Base-by-base conservation (phyloP, 2,797 vertebrate species). In the Erithacus rubecula region DNA sequence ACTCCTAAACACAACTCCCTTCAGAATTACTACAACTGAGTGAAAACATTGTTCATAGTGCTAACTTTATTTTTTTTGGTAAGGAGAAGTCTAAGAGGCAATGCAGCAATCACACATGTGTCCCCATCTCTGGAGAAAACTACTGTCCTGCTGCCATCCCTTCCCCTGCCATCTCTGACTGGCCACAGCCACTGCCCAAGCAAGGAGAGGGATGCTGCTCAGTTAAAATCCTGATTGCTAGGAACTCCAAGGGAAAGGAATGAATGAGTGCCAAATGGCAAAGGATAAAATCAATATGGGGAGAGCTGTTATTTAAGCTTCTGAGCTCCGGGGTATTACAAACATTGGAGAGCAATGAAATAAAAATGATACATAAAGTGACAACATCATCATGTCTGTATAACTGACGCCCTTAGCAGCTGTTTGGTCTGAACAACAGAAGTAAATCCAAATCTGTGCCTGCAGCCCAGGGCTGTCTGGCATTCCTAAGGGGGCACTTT, bases 301-400 rank as follows among this genome's bases (percentile, higher is more conserved):
- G 58, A 90, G 84, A 96, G 84, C 83, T 89, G 84, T 90, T 91
- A 96, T 91, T 94, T 83, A 72, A 92, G 93, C 90, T 60, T 70
- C 92, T 88, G 88, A 90, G 51, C 94, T 93, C 96, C 58, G 11
- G 72, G 93, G 92, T 62, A 92, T 85, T 91, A 30, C 69, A 91
- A 89, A 90, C 79, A n/a, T 92, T 69, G 83, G 93, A 91, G 72
- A 95, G 93, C 94, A 95, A 95, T 95, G 95, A 97, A 95, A 96
- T 96, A 93, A 95, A 96, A 95, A 96, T 95, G 93, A 96, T 96
- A 96, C 95, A 94, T 91, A 91, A 91, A 87, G 90, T 86, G 81
- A 93, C 85, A 91, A 94, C 64, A 87, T 86, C 87, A 69, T 89
- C 86, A 36, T 79, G 83, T 82, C 95, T 95, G 69, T 94, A 79